Evolutionary conservation across 2,888 invertebrate genomes (phyloP), one percentile per base, ranked within the genome.

Genomic region (Pocota personata): DNA sequence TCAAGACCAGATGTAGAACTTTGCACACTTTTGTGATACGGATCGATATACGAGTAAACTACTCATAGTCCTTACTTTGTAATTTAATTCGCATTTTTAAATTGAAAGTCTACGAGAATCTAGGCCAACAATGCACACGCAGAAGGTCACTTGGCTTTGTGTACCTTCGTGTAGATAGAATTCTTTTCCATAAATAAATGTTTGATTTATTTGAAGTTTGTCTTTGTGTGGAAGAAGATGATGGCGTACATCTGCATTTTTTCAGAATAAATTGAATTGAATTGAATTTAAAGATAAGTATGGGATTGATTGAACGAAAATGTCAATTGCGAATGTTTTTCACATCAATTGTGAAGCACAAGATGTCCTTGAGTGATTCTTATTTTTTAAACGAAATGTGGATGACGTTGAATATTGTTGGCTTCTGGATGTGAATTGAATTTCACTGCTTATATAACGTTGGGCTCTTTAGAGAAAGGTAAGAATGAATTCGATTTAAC

Each of bases 111-210:
- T n/a, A 27, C 2, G 14, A 60, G 43, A 83, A 83, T 67, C 83
- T 83, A 83, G 83, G 83, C 78, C 83, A 67, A 60, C 52, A 73
- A 67, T 72, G 58, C 72, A 78, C 64, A 66, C 50, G 37, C 37
- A 52, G 82, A 83, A 83, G 83, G 83, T 78, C 83, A 79, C 52
- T 52, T 60, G 30, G 73, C 37, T 67, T 72, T 82, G 75, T 72
- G 50, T 64, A 30, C 46, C 48, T 40, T 27, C 48, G 21, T 46
- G 37, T 48, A 57, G 50, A 79, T 24, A 14, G 64, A 62, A 55
- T 57, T 58, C 24, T n/a, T 57, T 79, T 50, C 48, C 62, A 72
- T 69, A 72, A 64, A 78, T 62, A 71, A 55, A 55, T 64, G 62
- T 57, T n/a, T 64, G 35, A 79, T 79, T 72, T 73, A 67, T 80